Base-by-base conservation (phyloP, 1,140 invertebrate genomes). In the Macrostomum lignano region DNA sequence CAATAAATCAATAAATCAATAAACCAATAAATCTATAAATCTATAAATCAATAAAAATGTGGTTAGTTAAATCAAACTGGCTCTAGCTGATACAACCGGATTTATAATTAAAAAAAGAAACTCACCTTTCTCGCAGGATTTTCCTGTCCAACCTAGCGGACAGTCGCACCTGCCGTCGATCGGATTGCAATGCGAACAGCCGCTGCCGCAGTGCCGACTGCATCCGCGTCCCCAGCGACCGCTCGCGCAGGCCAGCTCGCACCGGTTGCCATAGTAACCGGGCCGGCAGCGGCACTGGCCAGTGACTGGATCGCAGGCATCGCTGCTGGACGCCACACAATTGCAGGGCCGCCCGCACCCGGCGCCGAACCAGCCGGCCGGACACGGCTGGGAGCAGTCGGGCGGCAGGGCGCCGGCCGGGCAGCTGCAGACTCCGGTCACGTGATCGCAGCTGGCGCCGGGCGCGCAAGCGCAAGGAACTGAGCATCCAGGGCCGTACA, bases 221-320 rank as follows among this genome's bases (percentile, higher is more conserved):
- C 78, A 84, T 46, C 78, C 72, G 37, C 75, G 69, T 13, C 77
- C 77, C 52, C 68, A 79, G 51, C 73, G 81, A 30, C 77, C 76
- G 48, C 77, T 74, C 0, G 75, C 74, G 43, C 78, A 84, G 38
- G 74, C 25, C 36, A 41, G 21, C 32, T 46, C 38, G 38, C 57
- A 60, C 11, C 43, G 39, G 1, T 41, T 38, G 3, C 58, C 58
- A 25, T 39, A 44, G 38, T 46, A 54, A 7, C 55, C 58, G 20
- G 67, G 64, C 3, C 64, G 64, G 11, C 54, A 55, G 26, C 72
- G 62, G 49, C 81, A 86, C 28, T 63, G 63, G 26, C 73, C 74
- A 39, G 64, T 65, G 10, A 45, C 37, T 5, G 44, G 42, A 40
- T 55, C 44, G 43, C 52, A 55, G 33, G 46, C 46, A 5, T 52